Evolutionary conservation across 92 coral and sea anemone genomes (phyloP).

Genomic region (Porites rus): DNA sequence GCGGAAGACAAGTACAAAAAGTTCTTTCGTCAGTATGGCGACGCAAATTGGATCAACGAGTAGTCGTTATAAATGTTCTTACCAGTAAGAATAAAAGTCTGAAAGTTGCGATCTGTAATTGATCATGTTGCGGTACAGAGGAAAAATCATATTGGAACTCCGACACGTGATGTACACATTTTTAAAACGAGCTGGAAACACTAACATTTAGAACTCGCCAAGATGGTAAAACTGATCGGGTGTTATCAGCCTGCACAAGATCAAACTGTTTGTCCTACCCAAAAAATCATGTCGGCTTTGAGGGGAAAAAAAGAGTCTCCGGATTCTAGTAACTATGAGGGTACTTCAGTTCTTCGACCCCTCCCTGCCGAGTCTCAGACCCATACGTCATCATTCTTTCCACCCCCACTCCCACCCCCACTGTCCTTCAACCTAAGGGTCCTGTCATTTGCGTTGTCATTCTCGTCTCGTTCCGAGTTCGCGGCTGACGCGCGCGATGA

Average conservation of each 20-base stretch:
- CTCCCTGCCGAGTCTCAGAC: conserved; percentile 17
- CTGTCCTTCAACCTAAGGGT: conserved; percentile 27
- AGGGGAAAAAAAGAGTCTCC: not conserved
- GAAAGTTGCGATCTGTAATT: not conserved
- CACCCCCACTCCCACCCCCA: conserved; percentile 44
- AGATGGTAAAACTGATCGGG: not conserved
- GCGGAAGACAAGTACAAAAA: not conserved
- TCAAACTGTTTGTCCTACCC: not conserved
- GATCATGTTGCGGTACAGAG: not conserved
- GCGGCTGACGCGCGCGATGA: conserved; percentile 40
- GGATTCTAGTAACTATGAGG: not conserved
- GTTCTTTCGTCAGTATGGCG: not conserved
- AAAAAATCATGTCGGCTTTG: not conserved
- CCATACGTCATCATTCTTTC: conserved; percentile 46
- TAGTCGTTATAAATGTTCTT: not conserved
- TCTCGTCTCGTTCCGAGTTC: conserved; percentile 40
- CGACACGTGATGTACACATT: not conserved
- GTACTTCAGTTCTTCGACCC: not conserved
- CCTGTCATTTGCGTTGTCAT: conserved; percentile 23
- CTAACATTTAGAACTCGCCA: not conserved
- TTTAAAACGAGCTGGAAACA: not conserved
- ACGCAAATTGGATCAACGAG: not conserved
- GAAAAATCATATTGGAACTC: not conserved
- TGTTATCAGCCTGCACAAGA: not conserved
- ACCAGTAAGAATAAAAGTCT: not conserved